Evolutionary conservation across 2,113 vertebrate species (phyloP).

Genomic region (Nestor notabilis): DNA sequence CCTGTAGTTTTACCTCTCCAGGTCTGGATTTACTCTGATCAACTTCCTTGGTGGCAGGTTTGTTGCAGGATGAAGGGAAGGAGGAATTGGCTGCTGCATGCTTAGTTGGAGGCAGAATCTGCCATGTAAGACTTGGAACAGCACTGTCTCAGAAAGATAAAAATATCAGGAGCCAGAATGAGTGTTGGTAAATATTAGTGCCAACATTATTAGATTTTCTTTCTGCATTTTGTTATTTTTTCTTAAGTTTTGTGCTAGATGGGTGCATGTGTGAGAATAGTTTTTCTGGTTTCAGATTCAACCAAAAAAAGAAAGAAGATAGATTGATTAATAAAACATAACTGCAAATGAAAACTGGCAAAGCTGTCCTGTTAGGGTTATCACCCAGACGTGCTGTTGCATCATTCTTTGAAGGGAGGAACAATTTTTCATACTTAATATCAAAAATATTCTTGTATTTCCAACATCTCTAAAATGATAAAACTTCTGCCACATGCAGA

Average conservation of each 20-base stretch:
- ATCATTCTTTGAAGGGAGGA: background rate
- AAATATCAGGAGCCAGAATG: background rate
- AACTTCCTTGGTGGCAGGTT: background rate
- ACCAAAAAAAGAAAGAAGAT: background rate
- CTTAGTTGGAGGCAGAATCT: background rate
- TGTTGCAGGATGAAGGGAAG: background rate
- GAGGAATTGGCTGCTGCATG: background rate
- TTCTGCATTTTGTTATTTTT: background rate
- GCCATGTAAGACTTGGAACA: background rate
- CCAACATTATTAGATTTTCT: background rate
- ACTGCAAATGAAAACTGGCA: background rate
- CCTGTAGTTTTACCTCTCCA: background rate
- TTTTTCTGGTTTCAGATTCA: background rate
- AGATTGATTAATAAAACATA: background rate
- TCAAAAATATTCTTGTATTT: background rate
- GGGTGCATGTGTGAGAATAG: fast-evolving
- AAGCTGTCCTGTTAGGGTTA: background rate
- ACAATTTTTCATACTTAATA: background rate
- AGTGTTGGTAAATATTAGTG: background rate
- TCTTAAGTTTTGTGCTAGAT: background rate
- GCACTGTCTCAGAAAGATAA: background rate
- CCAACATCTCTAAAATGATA: background rate
- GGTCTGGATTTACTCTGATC: background rate
- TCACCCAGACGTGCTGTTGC: background rate
- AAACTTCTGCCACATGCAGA: background rate